Conservation (phyloP, 2,113 vertebrate species). For the Phasianus colchicus region DNA sequence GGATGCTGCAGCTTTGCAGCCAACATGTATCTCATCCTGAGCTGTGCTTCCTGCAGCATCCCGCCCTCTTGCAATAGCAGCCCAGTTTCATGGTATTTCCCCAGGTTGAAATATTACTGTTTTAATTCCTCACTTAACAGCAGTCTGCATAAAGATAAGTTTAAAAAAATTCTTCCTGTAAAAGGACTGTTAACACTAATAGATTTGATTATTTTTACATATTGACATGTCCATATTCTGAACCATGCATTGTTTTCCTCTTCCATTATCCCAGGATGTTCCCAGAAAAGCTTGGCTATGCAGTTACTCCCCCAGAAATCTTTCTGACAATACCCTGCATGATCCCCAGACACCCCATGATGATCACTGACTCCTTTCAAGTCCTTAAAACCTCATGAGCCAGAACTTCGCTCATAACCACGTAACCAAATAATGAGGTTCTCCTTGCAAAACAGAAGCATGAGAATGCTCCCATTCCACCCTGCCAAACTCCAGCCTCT, state of each 20-base stretch:
- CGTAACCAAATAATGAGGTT: constrained; percentile 23
- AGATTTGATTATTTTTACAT: neutral
- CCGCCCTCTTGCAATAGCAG: neutral
- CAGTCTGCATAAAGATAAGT: neutral
- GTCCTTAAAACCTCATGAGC: neutral
- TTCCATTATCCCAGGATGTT: neutral
- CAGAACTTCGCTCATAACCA: constrained; percentile 18
- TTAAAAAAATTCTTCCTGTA: neutral
- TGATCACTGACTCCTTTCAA: neutral
- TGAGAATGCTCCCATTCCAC: neutral
- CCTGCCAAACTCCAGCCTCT: constrained; percentile 44
- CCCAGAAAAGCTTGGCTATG: neutral
- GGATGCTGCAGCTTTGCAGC: neutral
- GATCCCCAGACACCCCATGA: neutral
- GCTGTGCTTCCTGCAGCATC: neutral
- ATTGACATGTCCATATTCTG: neutral
- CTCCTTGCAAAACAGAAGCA: constrained; percentile 25
- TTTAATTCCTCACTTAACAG: neutral
- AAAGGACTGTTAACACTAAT: neutral
- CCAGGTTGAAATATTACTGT: neutral
- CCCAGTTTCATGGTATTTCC: neutral
- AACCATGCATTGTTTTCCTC: neutral
- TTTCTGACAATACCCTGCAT: neutral
- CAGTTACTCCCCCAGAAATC: neutral
- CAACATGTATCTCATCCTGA: fast-evolving